Percentiles rank a stretch among this genome's conserved stretches.
Evolutionary conservation across 1,140 invertebrate species (phyloP).

Genomic region (Gonatopus flavifemur): DNA sequence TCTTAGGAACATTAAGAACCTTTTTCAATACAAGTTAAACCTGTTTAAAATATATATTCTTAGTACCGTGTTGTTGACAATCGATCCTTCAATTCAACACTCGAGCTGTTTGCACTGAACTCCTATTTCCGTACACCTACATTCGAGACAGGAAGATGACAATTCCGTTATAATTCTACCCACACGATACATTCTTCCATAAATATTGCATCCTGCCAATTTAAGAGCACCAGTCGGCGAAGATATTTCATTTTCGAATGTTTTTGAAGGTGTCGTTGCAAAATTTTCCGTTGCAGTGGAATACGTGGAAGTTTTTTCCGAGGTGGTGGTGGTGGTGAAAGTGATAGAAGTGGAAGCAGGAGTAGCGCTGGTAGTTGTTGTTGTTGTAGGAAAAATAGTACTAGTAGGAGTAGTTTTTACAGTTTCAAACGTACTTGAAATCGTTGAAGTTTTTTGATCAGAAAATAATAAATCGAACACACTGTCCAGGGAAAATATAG

Average conservation of each 20-base stretch:
- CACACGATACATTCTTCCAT: slow-evolving; percentile 85
- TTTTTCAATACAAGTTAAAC: no score
- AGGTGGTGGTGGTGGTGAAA: no score
- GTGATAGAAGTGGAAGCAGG: not conserved
- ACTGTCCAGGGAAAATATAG: slow-evolving; percentile 62
- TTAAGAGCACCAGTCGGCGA: slow-evolving; percentile 66
- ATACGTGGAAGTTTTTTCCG: no score
- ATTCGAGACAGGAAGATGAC: slow-evolving; percentile 79
- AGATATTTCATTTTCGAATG: slow-evolving; percentile 27
- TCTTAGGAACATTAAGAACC: no score
- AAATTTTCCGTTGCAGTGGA: no score
- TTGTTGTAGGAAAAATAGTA: not conserved
- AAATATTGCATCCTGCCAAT: slow-evolving; percentile 88
- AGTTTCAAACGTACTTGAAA: not conserved
- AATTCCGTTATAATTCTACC: slow-evolving; percentile 82
- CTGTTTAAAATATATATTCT: no score
- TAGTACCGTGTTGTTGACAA: no score
- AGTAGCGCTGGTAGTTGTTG: no score
- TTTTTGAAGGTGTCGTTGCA: slow-evolving; percentile 24
- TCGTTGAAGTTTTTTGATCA: slow-evolving; percentile 23
- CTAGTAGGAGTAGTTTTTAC: not conserved
- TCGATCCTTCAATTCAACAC: slow-evolving; percentile 58
- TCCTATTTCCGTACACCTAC: slow-evolving; percentile 83
- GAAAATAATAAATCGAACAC: slow-evolving; percentile 62
- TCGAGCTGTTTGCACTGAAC: slow-evolving; percentile 77